Percentiles rank a stretch among this genome's conserved stretches.
phyloP scores from a whole-genome alignment of 2,113 vertebrate species.

The Microcebus lehilahytsara region DNA sequence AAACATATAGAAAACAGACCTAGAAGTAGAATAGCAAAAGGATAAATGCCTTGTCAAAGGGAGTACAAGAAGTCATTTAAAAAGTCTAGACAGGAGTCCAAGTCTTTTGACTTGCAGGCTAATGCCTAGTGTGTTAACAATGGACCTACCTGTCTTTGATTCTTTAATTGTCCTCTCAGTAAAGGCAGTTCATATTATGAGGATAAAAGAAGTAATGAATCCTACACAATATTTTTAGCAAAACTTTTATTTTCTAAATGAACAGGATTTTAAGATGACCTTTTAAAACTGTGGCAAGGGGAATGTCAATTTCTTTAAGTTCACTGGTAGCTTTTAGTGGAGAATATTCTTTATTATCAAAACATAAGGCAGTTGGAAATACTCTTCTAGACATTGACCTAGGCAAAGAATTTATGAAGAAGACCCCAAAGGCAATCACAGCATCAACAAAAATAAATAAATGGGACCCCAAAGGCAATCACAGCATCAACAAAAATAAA shows the following conservation, averaged over 20 bases:
- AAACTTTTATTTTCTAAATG: not conserved
- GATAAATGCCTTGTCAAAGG: not conserved
- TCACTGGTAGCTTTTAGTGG: not conserved
- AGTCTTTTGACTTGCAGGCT: not conserved
- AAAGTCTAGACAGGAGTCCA: not conserved
- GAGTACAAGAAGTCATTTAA: not conserved
- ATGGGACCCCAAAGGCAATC: too few relatives aligned
- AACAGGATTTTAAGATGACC: not conserved
- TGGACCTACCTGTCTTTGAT: not conserved
- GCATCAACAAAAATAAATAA: too few relatives aligned
- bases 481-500: too few relatives aligned
- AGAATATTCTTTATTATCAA: slow-evolving; percentile 17
- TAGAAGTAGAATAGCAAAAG: slow-evolving; percentile 5
- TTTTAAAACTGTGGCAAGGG: not conserved
- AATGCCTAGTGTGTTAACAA: not conserved
- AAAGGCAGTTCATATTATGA: not conserved
- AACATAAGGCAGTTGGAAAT: not conserved
- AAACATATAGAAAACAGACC: not conserved
- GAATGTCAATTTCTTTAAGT: not conserved
- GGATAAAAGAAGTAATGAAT: slow-evolving; percentile 18
- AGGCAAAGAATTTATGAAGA: too few relatives aligned
- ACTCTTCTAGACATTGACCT: too few relatives aligned
- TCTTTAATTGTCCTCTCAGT: slow-evolving; percentile 37
- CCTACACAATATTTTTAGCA: not conserved
- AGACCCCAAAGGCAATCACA: too few relatives aligned